A percentile compares a stretch with the other conserved stretches of the same genome.
Evolutionary conservation across 2,888 invertebrate species (phyloP).

Genomic region (Trichopoda pennipes): DNA sequence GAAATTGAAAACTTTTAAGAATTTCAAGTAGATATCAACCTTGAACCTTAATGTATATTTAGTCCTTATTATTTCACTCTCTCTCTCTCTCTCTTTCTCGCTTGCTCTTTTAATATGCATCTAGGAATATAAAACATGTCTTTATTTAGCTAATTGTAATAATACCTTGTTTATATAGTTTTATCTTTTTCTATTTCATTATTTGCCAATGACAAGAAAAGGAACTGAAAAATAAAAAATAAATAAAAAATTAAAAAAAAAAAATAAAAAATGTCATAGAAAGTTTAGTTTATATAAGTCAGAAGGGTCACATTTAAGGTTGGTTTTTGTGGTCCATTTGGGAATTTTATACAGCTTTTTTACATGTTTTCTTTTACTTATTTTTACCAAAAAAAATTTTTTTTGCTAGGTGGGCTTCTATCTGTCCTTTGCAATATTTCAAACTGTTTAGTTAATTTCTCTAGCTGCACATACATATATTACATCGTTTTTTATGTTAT

Average conservation of each 20-base stretch:
- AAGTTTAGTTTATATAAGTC: conserved; percentile 58
- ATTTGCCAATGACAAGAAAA: conserved; percentile 10
- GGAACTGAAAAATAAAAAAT: no score
- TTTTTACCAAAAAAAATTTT: background rate
- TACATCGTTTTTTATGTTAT: conserved; percentile 3
- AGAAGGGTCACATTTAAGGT: conserved; percentile 65
- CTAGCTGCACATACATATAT: conserved; percentile 7
- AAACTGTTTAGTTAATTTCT: conserved; percentile 30
- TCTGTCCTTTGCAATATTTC: conserved; percentile 16
- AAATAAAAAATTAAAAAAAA: conserved; percentile 1
- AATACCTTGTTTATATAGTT: conserved; percentile 45
- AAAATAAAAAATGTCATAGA: conserved; percentile 35
- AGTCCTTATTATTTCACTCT: background rate
- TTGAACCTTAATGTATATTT: conserved; percentile 54
- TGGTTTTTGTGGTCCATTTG: conserved; percentile 67
- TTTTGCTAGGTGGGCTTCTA: conserved; percentile 9
- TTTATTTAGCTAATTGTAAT: conserved; percentile 46
- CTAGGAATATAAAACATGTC: background rate
- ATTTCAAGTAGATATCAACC: conserved; percentile 48
- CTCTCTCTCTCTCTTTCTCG: background rate
- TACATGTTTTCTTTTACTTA: background rate
- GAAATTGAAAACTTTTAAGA: background rate
- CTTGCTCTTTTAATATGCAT: background rate
- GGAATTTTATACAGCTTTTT: conserved; percentile 47
- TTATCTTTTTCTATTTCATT: conserved; percentile 13